A percentile compares a stretch with the other conserved stretches of the same genome.
Conservation (phyloP, 2,888 invertebrate species). For the Syritta pipiens region DNA sequence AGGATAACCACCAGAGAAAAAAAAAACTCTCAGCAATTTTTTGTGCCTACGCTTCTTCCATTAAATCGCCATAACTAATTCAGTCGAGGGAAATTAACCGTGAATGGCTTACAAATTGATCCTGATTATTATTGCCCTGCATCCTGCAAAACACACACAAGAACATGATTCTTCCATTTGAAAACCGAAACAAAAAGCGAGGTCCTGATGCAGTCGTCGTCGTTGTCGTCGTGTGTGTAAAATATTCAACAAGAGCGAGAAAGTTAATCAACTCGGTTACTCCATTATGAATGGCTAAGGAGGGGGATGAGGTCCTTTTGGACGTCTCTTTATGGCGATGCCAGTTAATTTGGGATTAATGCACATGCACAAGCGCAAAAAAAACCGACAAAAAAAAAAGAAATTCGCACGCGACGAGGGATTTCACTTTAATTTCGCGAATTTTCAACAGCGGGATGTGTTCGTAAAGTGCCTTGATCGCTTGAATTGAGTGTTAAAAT, state of each 20-base stretch:
- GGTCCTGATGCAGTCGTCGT: no score
- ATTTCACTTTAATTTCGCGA: constrained; percentile 53
- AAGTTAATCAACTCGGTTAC: constrained; percentile 62
- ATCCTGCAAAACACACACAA: constrained; percentile 52
- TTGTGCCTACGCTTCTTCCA: neutral
- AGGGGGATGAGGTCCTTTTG: no score
- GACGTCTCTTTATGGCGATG: constrained; percentile 18
- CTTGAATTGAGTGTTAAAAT: constrained; percentile 58
- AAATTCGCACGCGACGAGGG: constrained; percentile 1
- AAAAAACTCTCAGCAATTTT: constrained; percentile 8
- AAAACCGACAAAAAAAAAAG: no score
- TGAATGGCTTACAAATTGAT: no score
- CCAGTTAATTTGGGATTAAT: constrained; percentile 58
- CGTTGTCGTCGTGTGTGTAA: constrained; percentile 40
- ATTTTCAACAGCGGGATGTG: constrained; percentile 39
- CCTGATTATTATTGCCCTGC: no score
- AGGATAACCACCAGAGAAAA: constrained; percentile 2
- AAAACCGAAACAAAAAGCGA: constrained; percentile 31
- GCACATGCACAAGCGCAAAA: constrained; percentile 48
- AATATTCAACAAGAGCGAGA: constrained; percentile 44
- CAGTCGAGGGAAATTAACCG: neutral
- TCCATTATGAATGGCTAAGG: constrained; percentile 64
- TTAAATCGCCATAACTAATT: constrained; percentile 5
- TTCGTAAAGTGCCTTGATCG: constrained; percentile 30
- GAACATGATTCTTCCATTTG: constrained; percentile 65